Conservation (phyloP, 2,797 vertebrate genomes). For the Cygnus olor region DNA sequence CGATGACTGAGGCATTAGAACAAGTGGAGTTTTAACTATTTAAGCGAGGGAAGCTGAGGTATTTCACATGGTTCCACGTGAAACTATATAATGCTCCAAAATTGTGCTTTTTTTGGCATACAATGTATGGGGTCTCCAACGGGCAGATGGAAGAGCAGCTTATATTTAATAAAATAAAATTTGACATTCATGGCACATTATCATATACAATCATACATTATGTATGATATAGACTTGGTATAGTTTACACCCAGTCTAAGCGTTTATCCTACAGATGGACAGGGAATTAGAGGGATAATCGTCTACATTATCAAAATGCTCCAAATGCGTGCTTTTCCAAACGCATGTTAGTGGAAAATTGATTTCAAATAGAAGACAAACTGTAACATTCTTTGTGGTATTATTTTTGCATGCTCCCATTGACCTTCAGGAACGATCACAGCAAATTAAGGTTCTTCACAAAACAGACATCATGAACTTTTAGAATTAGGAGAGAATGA, state of each 20-base stretch:
- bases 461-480: fast-evolving
- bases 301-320: neutral
- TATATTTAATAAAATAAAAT: conserved; percentile 71
- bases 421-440: neutral
- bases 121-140: conserved; percentile 45
- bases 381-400: fast-evolving
- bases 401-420: fast-evolving
- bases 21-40: neutral
- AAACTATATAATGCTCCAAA: neutral
- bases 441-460: neutral
- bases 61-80: neutral
- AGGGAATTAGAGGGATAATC: conserved; percentile 43
- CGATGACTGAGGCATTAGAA: fast-evolving
- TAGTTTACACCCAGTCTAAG: conserved; percentile 36
- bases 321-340: neutral
- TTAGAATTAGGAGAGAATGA: fast-evolving
- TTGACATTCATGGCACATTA: conserved; percentile 60
- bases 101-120: conserved; percentile 53
- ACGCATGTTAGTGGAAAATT: neutral
- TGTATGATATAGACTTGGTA: conserved; percentile 48
- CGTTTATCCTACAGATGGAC: conserved; percentile 58
- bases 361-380: neutral
- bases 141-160: conserved; percentile 67
- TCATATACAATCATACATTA: conserved; percentile 61
- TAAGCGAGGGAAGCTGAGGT: neutral